Percentiles rank a stretch among this genome's conserved stretches.
Evolutionary conservation across 2,113 vertebrate species (phyloP).

Genomic region (Theropithecus gelada): DNA sequence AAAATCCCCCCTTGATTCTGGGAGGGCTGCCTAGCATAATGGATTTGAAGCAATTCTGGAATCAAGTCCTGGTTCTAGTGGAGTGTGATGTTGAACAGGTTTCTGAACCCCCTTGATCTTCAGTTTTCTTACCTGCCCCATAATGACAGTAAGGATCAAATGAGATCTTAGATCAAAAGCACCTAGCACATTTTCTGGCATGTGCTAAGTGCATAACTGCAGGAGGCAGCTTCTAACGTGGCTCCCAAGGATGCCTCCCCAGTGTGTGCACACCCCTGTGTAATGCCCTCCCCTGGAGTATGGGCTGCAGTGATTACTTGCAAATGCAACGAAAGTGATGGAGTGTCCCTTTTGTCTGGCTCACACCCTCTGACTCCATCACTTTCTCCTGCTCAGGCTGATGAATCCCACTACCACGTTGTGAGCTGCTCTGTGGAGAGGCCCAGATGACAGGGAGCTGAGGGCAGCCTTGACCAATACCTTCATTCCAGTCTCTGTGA

Average conservation of each 20-base stretch:
- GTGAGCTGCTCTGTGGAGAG: background rate
- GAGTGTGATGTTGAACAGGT: background rate
- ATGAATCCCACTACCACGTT: background rate
- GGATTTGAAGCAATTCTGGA: background rate
- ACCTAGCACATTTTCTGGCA: too few species aligned
- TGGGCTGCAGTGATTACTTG: background rate
- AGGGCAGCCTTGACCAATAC: background rate
- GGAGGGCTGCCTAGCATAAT: background rate
- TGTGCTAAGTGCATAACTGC: background rate
- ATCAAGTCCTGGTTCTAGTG: too few species aligned
- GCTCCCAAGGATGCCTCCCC: too few species aligned
- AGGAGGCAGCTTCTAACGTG: background rate
- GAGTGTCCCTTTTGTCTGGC: background rate
- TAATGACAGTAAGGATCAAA: background rate
- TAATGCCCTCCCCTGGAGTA: too few species aligned
- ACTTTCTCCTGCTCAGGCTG: background rate
- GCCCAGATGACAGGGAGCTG: rapidly evolving
- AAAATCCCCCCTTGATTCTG: background rate
- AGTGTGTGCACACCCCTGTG: rapidly evolving
- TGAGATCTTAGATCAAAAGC: background rate
- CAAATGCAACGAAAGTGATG: background rate
- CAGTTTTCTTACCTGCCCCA: background rate
- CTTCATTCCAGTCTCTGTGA: too few species aligned
- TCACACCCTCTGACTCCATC: background rate
- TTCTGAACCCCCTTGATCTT: background rate